phyloP scores from a whole-genome alignment of 2,113 vertebrate species.

The Hemibagrus wyckioides region DNA sequence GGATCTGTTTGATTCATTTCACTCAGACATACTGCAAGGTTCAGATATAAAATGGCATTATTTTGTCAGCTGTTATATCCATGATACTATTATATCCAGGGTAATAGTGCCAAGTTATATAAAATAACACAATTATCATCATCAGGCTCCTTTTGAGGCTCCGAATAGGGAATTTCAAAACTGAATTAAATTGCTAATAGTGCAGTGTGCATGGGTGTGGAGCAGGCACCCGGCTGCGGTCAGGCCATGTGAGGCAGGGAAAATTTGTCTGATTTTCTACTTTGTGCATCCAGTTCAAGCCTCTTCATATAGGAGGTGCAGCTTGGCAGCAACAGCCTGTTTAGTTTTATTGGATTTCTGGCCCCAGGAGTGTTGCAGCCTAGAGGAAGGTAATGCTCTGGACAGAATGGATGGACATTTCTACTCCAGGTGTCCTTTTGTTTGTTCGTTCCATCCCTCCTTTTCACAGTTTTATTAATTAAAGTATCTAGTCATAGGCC shows the following conservation, averaged over 20 bases:
- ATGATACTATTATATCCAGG: constrained; percentile 10
- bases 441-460: constrained; percentile 18
- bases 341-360: constrained; percentile 37
- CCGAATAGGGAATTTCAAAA: constrained; percentile 3
- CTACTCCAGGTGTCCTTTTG: constrained; percentile 10
- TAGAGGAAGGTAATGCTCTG: constrained; percentile 29
- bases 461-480: constrained; percentile 50
- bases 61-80: constrained; percentile 19
- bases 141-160: not conserved
- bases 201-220: not conserved
- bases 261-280: constrained; percentile 51
- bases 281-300: constrained; percentile 22
- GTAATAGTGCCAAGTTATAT: constrained; percentile 6
- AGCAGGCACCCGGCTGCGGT: constrained; percentile 5
- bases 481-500: constrained; percentile 52
- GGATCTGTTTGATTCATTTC: constrained; percentile 8
- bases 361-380: constrained; percentile 41
- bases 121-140: constrained; percentile 25
- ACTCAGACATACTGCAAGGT: not conserved
- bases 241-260: constrained; percentile 31
- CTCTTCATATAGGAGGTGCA: constrained; percentile 28
- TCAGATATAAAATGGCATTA: not conserved
- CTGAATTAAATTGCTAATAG: constrained; percentile 2
- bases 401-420: constrained; percentile 37
- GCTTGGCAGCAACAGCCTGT: constrained; percentile 43